A percentile compares a stretch with the other conserved stretches of the same genome.
Evolutionary conservation across 1,140 invertebrate species (phyloP).

Genomic region (Cotesia typhae): DNA sequence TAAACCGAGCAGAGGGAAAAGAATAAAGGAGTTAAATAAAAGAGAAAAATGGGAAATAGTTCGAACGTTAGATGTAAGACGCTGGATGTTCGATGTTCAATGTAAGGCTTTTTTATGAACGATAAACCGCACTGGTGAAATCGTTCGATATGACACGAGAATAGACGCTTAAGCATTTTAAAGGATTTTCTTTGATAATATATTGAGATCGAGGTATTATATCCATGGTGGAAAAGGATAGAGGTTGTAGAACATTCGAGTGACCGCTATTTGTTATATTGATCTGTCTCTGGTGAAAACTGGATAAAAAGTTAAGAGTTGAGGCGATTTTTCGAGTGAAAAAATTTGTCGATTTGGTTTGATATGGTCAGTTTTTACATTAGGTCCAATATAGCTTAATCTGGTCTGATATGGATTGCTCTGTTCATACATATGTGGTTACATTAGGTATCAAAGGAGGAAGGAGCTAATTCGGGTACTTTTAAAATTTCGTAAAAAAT

Average conservation of each 20-base stretch:
- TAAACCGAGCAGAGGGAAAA: neutral
- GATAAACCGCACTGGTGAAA: conserved; percentile 22
- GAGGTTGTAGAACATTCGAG: neutral
- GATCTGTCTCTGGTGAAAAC: too few species aligned
- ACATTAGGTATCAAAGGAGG: too few species aligned
- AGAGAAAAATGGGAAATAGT: conserved; percentile 21
- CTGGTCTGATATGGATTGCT: too few species aligned
- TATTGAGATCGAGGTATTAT: conserved; percentile 6
- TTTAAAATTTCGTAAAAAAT: too few species aligned
- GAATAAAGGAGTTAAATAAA: conserved; percentile 17
- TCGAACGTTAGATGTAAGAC: conserved; percentile 28
- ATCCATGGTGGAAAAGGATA: neutral
- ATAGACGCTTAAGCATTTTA: conserved; percentile 37
- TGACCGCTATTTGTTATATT: too few species aligned
- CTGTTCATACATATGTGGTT: too few species aligned
- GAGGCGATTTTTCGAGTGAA: too few species aligned
- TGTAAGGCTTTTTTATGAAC: conserved; percentile 10
- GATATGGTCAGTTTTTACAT: too few species aligned
- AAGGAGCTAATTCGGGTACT: too few species aligned
- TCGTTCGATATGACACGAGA: conserved; percentile 45
- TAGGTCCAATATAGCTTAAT: too few species aligned
- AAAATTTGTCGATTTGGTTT: too few species aligned
- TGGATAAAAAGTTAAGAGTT: too few species aligned
- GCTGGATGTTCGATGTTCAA: neutral
- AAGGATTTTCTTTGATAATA: conserved; percentile 16